phyloP scores from a whole-genome alignment of 2,888 invertebrate genomes.

The Hoplodrina ambigua region DNA sequence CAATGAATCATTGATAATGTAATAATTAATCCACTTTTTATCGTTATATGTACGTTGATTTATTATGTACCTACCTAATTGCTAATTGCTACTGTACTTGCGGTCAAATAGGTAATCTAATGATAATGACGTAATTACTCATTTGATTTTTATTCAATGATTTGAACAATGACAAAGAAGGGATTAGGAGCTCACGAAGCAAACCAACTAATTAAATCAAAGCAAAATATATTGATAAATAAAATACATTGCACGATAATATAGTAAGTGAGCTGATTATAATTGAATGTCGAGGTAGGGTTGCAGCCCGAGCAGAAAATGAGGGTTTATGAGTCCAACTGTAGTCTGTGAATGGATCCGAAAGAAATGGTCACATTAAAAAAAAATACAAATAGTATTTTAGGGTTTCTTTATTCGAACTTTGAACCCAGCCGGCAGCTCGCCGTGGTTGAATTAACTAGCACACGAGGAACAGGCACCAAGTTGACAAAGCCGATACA shows the following conservation, averaged over 20 bases:
- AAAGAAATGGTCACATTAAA: too few species aligned
- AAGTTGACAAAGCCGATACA: too few species aligned
- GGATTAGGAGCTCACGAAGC: constrained; percentile 2
- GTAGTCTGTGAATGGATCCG: too few species aligned
- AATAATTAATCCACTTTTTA: constrained; percentile 20
- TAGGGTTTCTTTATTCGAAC: too few species aligned
- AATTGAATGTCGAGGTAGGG: not conserved
- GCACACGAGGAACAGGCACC: too few species aligned
- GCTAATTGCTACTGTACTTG: constrained; percentile 22
- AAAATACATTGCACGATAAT: not conserved
- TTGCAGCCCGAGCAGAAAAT: not conserved
- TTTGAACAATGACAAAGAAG: not conserved
- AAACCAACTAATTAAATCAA: constrained; percentile 2
- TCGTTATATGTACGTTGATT: constrained; percentile 24
- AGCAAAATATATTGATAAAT: not conserved
- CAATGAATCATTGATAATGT: constrained; percentile 31
- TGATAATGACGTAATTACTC: constrained; percentile 8
- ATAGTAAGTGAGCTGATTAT: not conserved
- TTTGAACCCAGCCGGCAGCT: too few species aligned
- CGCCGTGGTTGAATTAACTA: too few species aligned
- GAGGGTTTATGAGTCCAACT: too few species aligned
- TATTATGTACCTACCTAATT: constrained; percentile 5
- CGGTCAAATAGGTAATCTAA: constrained; percentile 15
- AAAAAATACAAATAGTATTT: too few species aligned
- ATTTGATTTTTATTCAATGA: not conserved